Evolutionary conservation across 2,888 invertebrate species (phyloP), one percentile per base, ranked within the genome.

Genomic region (Ormyrus labotus): DNA sequence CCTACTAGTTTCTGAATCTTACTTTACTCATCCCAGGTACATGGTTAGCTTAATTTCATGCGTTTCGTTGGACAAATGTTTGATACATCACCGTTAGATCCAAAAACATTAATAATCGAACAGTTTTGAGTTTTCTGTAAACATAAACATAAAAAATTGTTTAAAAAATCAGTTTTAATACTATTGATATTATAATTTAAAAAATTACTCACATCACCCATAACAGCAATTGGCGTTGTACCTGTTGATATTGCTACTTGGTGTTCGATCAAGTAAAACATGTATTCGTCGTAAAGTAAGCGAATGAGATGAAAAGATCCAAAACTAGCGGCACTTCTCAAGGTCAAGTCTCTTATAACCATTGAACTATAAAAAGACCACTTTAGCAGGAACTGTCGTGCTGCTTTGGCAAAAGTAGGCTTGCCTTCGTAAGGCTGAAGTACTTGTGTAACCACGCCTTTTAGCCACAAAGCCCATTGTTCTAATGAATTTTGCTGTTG

Each of bases 281-380:
- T 99, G 92, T 99, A 99, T 92, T 99, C 99, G 92, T 99, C 99
- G 91, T 98, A 99, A 80, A 99, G 94, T 88, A 99, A 93, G 65
- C 99, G 95, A 88, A 99, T 97, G 85, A 99, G 94, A 92, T 99
- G 99, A 93, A 99, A 99, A 84, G 98, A 98, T 73, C 99, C 99
- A 92, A 99, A 99, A 91, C 98, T 98, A 45, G 98, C 97, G 58
- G 99, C 99, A 81, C 98, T 98, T 85, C 97, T 92, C 83, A 99
- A 93, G 64, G 99, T 99, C 84, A 99, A 93, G 92, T 99, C 99
- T 68, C 99, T 94, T 86, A 99, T 99, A 80, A 99, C 98, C 95
- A 99, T 97, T 78, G 99, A 99, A 91, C 98, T 97, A 92, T 99
- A 99, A 92, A 99, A 99, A 85, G 98, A 98, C 99, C 99, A 99